Evolutionary conservation across 2,888 invertebrate species (phyloP).

Genomic region (Brachynemurus nebulosus): DNA sequence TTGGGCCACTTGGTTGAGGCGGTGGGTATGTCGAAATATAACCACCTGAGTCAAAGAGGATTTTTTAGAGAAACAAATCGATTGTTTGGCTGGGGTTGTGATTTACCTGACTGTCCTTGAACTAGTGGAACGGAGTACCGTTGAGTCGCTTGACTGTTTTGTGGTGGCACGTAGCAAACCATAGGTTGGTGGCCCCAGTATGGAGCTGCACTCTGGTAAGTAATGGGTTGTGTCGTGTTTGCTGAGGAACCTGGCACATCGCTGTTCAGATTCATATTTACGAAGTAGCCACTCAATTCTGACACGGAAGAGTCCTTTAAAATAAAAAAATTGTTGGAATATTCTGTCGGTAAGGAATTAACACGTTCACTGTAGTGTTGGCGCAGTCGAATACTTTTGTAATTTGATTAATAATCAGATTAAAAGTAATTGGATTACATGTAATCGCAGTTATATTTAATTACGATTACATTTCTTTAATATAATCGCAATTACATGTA

Average conservation of each 20-base stretch:
- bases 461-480: too few relatives aligned
- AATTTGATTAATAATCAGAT: too few relatives aligned
- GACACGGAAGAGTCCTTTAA: conserved; percentile 24
- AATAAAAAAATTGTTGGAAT: too few relatives aligned
- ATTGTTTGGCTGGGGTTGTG: conserved; percentile 3
- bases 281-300: conserved; percentile 26
- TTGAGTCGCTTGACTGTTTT: conserved; percentile 16
- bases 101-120: conserved; percentile 7
- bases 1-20: conserved; percentile 3
- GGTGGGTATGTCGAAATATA: conserved; percentile 4
- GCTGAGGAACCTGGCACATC: conserved; percentile 1
- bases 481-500: too few relatives aligned
- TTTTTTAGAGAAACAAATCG: too few relatives aligned
- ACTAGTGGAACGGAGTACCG: conserved; percentile 8
- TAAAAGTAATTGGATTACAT: too few relatives aligned
- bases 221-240: conserved; percentile 15
- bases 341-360: too few relatives aligned
- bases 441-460: too few relatives aligned
- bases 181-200: conserved; percentile 21
- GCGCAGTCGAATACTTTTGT: too few relatives aligned
- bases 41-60: too few relatives aligned
- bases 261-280: conserved; percentile 14
- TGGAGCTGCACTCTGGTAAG: conserved; percentile 18
- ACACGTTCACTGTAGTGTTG: too few relatives aligned
- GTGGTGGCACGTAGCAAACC: conserved; percentile 24